phyloP scores from a whole-genome alignment of 2,888 invertebrate species.

The Mythimna impura region DNA sequence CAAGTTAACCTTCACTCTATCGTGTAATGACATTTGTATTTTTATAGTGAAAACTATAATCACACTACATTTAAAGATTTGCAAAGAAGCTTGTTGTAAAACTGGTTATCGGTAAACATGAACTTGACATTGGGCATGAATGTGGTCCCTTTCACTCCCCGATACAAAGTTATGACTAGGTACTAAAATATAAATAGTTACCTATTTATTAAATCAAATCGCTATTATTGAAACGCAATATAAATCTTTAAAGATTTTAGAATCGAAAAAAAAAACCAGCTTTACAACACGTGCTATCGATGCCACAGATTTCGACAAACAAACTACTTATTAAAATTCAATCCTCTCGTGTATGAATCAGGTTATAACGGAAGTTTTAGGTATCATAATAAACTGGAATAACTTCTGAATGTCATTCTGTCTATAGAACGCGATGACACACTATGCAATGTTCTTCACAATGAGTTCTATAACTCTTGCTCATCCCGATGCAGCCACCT shows the following conservation, averaged over 20 bases:
- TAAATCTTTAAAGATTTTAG: background rate
- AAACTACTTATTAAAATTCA: slow-evolving; percentile 4
- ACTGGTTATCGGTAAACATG: slow-evolving; percentile 28
- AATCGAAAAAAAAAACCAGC: background rate
- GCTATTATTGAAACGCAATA: background rate
- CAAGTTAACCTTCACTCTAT: slow-evolving; percentile 55
- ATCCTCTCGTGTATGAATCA: slow-evolving; percentile 3
- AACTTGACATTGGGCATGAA: slow-evolving; percentile 15
- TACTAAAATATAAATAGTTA: background rate
- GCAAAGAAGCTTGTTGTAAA: background rate
- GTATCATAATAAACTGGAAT: background rate
- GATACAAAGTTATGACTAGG: background rate
- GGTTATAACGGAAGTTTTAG: slow-evolving; percentile 13
- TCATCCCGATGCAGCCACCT: background rate
- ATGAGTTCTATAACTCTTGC: background rate
- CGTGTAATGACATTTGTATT: slow-evolving; percentile 44
- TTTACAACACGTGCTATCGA: slow-evolving; percentile 18
- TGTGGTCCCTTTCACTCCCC: slow-evolving; percentile 10
- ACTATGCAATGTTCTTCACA: background rate
- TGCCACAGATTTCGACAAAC: slow-evolving; percentile 13
- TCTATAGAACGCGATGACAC: background rate
- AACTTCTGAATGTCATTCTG: background rate
- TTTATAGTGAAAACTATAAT: slow-evolving; percentile 43
- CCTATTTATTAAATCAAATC: background rate
- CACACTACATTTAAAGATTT: slow-evolving; percentile 10